Evolutionary conservation across 2,888 invertebrate species (phyloP).

Genomic region (Aleiodes leptofemur): DNA sequence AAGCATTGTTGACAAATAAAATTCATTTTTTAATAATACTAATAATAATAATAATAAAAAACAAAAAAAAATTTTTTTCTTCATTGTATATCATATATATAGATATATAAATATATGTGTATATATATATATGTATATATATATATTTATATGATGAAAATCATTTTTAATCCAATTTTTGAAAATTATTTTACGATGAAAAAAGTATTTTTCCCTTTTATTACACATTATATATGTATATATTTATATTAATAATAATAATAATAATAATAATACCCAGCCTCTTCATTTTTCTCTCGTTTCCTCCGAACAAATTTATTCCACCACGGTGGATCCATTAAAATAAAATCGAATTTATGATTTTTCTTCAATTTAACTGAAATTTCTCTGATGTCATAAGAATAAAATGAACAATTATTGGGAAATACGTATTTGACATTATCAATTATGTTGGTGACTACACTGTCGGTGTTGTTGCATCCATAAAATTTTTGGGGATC

Average conservation of each 20-base stretch:
- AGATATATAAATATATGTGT: too few species aligned
- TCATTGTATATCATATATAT: too few species aligned
- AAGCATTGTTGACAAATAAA: background rate
- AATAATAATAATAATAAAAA: too few species aligned
- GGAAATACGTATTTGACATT: slow-evolving; percentile 81
- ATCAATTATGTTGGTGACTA: slow-evolving; percentile 77
- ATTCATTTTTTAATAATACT: slow-evolving; percentile 6
- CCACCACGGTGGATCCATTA: slow-evolving; percentile 97
- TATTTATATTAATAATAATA: slow-evolving; percentile 28
- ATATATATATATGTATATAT: too few species aligned
- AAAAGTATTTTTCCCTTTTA: too few species aligned
- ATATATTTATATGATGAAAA: too few species aligned
- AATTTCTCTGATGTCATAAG: slow-evolving; percentile 81
- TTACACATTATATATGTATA: too few species aligned
- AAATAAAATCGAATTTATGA: slow-evolving; percentile 84
- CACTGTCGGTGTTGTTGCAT: slow-evolving; percentile 77
- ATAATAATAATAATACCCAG: slow-evolving; percentile 77
- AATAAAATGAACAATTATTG: slow-evolving; percentile 80
- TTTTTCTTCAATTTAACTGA: slow-evolving; percentile 76
- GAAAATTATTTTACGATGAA: too few species aligned
- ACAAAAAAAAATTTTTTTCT: too few species aligned
- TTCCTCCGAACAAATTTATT: slow-evolving; percentile 94
- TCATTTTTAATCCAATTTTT: too few species aligned
- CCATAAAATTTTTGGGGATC: slow-evolving; percentile 75
- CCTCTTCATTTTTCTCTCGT: slow-evolving; percentile 79